Conservation (phyloP, 1,140 invertebrate species). For the Neodiprion fabricii region DNA sequence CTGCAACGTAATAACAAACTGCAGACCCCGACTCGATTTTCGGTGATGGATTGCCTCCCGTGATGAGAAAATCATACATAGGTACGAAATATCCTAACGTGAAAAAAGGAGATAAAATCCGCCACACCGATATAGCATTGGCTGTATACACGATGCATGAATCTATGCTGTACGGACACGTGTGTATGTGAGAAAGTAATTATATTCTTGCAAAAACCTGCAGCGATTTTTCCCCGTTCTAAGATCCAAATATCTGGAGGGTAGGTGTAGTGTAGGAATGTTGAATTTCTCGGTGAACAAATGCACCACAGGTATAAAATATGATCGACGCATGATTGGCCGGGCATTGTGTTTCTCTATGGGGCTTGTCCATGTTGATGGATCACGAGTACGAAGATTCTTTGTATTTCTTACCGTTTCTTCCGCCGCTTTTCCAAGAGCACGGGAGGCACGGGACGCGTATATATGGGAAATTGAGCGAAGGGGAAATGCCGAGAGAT, state of each 20-base stretch:
- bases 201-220: background rate
- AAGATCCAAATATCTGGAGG: background rate
- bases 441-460: background rate
- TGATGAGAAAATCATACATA: background rate
- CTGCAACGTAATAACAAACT: background rate
- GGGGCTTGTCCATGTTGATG: conserved; percentile 27
- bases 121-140: background rate
- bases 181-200: background rate
- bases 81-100: background rate
- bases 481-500: background rate
- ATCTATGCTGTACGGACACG: too few species aligned
- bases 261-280: conserved; percentile 15
- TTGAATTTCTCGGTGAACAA: conserved; percentile 6
- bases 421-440: background rate
- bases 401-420: conserved; percentile 25
- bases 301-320: conserved; percentile 25
- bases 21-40: background rate
- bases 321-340: conserved; percentile 32
- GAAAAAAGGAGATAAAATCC: background rate
- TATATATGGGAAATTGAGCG: conserved; percentile 4
- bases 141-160: too few species aligned
- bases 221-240: background rate
- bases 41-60: background rate
- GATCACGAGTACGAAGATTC: conserved; percentile 24
- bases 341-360: conserved; percentile 24